A percentile compares a stretch with the other conserved stretches of the same genome.
Evolutionary conservation across 2,888 invertebrate genomes (phyloP).

Genomic region (Seira musarum): DNA sequence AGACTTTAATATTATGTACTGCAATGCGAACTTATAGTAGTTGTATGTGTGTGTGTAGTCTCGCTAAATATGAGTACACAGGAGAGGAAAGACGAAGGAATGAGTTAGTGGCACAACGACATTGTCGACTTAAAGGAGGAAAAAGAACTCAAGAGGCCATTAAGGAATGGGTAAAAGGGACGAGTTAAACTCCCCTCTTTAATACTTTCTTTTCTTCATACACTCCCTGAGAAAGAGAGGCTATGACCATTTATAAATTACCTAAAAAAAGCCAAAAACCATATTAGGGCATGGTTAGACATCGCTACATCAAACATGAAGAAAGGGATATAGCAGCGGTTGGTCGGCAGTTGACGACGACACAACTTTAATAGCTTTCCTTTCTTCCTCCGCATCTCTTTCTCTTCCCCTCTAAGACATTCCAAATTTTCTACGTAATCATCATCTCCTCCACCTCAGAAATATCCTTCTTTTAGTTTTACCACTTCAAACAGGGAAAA

Average conservation of each 20-base stretch:
- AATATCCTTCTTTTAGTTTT: conserved; percentile 31
- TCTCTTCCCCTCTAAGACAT: conserved; percentile 41
- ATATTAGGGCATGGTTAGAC: background rate
- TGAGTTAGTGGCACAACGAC: conserved; percentile 6
- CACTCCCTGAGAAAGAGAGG: background rate
- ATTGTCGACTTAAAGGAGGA: conserved; percentile 31
- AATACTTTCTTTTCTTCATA: background rate
- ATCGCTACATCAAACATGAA: background rate
- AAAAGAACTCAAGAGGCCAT: conserved; percentile 54
- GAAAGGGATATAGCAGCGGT: background rate
- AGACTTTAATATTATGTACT: conserved; percentile 11
- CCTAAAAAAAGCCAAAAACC: conserved; percentile 5
- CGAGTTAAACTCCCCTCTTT: conserved; percentile 47
- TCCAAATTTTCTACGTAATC: conserved; percentile 34
- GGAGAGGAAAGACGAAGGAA: conserved; percentile 6
- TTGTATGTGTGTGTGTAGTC: conserved; percentile 1
- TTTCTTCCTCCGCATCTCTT: background rate
- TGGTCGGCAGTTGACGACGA: conserved; percentile 12
- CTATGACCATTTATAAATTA: conserved; percentile 46
- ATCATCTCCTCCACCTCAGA: conserved; percentile 42
- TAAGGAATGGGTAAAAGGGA: conserved; percentile 53
- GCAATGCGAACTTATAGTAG: conserved; percentile 1
- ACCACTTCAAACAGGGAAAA: conserved; percentile 20
- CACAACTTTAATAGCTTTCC: conserved; percentile 46
- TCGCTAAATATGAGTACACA: conserved; percentile 25